Base-by-base conservation (phyloP, 1,140 invertebrate species). In the Aphaenogaster ashmeadi region DNA sequence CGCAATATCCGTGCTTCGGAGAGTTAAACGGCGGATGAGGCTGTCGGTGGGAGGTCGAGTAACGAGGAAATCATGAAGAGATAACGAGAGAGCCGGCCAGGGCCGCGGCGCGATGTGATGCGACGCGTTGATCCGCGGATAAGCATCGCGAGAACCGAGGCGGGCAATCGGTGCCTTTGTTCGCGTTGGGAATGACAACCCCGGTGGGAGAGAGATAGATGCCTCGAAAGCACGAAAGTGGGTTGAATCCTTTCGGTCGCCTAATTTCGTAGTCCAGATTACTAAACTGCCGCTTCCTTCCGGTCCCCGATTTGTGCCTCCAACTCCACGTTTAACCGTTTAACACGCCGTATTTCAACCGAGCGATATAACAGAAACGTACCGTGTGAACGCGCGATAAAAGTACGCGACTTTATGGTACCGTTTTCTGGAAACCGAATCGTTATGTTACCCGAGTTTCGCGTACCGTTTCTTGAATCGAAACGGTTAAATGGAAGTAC, bases 141-240 rank as follows among this genome's bases (percentile, higher is more conserved):
- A 90, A 71, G 47, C 33, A 90, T 89, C 84, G 36, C 41, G 83
- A 89, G 80, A 54, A 67, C 50, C 88, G 80, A 86, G 72, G 72
- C 78, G 79, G 62, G 85, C 84, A 86, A 89, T 89, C 84, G 64
- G 62, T 56, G 77, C 38, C 72, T 90, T 89, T 79, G 86, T 87
- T 78, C 62, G 27, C 41, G 36, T 52, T 36, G 36, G 47, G 52
- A 33, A 56, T 47, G 33, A 50, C n/a, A 83, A 83, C 72, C 33
- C 50, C 36, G 38, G 33, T 3, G 52, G 9, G 9, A 52, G 67
- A 52, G 8, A 66, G 41, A 69, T 47, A 69, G 27, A n/a, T 86
- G 72, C 21, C 50, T 18, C 54, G 21, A 64, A 44, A 44, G 7
- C 11, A 54, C 60, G 87, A 89, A 80, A 86, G 60, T 75, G 69